Evolutionary conservation across 2,113 vertebrate species (phyloP), one percentile per base, ranked within the genome.

Genomic region (Myrmophylax atrothorax): DNA sequence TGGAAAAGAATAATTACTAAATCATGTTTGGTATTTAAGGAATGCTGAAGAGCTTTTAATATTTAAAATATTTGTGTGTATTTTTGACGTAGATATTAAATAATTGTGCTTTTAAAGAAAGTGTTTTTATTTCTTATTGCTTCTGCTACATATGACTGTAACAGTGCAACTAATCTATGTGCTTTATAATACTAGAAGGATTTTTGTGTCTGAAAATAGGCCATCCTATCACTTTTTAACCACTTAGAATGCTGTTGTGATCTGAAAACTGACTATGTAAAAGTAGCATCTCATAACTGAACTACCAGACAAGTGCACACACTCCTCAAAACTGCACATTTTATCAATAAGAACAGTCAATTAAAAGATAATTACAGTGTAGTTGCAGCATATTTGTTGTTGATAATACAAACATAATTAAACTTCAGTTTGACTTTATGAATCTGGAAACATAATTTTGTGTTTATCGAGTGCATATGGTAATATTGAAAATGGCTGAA

Each of bases 231-330:
- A 15, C 64, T 64, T 94, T 88, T 78, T 80, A 78, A 78, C 90
- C 56, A 55, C 80, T 55, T 59, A 46, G 83, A 94, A 95, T 96
- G 95, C 95, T 97, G 96, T 70, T 96, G 52, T 96, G 93, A 37
- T 96, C 92, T 97, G 95, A 96, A 97, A 97, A 95, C 69, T 95
- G 95, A 94, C 93, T 93, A 64, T 77, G 96, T 96, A 96, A 95
- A 96, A 96, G 88, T 84, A 96, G 87, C 75, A 80, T 28, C 60
- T 81, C 38, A n/a, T 52, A 89, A 67, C 26, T 82, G 44, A 93
- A 42, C 37, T 92, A n/a, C 22, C 25, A 92, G 33, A 37, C 29
- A 72, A n/a, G 35, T 16, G 7, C 42, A 35, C 19, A 19, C 10
- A 6, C 33, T 29, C 37, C 38, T 59, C 42, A 31, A 16, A 86